These are phyloP conservation scores for Palaemon carinicauda DNA, from an alignment of 1,140 invertebrate genomes.

Conservation along the genomic window DNA sequence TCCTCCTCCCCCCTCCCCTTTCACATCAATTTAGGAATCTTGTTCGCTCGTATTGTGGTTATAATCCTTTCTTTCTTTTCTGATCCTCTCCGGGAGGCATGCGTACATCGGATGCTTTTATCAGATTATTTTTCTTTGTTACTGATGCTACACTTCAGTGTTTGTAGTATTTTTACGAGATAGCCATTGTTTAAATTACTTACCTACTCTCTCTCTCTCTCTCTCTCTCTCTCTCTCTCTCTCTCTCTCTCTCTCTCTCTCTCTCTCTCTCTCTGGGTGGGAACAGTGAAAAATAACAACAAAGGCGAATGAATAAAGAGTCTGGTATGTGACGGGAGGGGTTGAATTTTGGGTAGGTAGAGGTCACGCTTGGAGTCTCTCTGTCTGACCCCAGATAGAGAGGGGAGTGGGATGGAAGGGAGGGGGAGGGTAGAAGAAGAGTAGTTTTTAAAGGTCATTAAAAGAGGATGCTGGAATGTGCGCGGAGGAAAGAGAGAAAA, in stretches of 20 bases:
- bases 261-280: slow-evolving; percentile 18
- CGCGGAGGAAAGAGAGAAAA: neutral
- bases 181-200: too few species aligned
- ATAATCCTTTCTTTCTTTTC: neutral
- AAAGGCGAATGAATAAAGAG: neutral
- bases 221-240: neutral
- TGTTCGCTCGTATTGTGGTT: neutral
- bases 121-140: neutral
- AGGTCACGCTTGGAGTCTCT: neutral
- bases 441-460: neutral
- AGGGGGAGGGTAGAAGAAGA: neutral
- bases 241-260: slow-evolving; percentile 35
- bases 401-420: neutral
- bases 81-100: neutral
- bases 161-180: neutral
- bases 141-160: neutral
- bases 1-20: neutral
- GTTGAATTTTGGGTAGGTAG: neutral
- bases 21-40: neutral
- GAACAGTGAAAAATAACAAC: too few species aligned
- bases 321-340: neutral
- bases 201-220: neutral
- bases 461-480: neutral
- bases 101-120: neutral
- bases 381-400: neutral